Evolutionary conservation across 2,113 vertebrate genomes (phyloP), one percentile per base, ranked within the genome.

Genomic region (Elephas maximus): DNA sequence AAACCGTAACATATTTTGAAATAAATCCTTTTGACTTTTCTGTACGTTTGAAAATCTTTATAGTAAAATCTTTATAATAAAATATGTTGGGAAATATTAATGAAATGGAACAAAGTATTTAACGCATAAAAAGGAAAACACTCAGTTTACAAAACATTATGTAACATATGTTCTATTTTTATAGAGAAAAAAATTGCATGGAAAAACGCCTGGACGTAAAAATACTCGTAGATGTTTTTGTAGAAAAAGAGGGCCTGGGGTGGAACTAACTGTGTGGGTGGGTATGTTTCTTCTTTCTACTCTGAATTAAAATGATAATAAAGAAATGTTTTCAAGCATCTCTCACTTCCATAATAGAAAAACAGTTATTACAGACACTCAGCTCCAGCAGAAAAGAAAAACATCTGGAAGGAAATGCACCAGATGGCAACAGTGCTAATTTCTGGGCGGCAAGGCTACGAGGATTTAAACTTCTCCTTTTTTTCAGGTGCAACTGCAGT

Each of bases 231-330:
- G 62, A 18, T 69, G 73, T 63, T 95, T 37, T 67, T 23, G 76
- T 48, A 18, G 62, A 53, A 71, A 41, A 37, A 3, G 8, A 33
- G 11, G 80, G 60, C 2, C 8, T 28, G 63, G 73, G 77, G 37
- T 21, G 18, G 37, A 37, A 41, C 44, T 57, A 37, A 41, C 44
- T 57, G 26, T 15, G 41, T 5, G 1, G 69, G 86, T 26, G 90
- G 30, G 20, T 20, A 60, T 53, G 30, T 73, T 80, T 94, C 90
- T 60, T 87, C 51, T 73, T 93, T 88, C n/a, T 8, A 12, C 65
- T 69, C 37, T 18, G 62, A 90, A 80, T 90, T 73, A 48, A 94
- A 93, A 88, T 28, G 51, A 67, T 88, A 30, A 45, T 69, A 63
- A 41, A 78, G 37, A 67, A 93, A 21, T 14, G 24, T 65, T 81